These are phyloP conservation scores for Fopius arisanus DNA, from an alignment of 1,140 invertebrate genomes.

Conservation along the genomic window DNA sequence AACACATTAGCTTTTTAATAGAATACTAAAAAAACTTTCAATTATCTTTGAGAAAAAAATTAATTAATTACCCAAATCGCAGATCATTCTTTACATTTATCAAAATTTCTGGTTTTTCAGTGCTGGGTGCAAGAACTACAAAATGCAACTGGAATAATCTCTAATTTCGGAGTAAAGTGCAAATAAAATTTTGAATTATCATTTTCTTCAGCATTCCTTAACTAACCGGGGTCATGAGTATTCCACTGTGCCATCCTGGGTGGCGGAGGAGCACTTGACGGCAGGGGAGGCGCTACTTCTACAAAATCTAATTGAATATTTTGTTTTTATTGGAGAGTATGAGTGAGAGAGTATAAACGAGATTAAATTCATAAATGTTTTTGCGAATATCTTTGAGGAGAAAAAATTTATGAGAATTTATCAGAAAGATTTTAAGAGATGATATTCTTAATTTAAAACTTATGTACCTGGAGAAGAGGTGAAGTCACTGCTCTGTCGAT, in stretches of 20 bases:
- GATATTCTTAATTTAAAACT: too few species aligned
- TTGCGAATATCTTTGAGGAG: too few species aligned
- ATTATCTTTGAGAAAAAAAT: too few species aligned
- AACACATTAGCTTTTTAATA: too few species aligned
- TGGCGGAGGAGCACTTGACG: constrained; percentile 59
- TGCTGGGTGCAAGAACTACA: constrained; percentile 6
- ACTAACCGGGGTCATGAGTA: constrained; percentile 59
- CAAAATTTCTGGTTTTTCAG: not conserved
- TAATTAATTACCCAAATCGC: too few species aligned
- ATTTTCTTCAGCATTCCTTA: constrained; percentile 31
- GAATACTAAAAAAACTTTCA: too few species aligned
- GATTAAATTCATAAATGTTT: too few species aligned
- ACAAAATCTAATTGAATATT: constrained; percentile 42
- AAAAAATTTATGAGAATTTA: too few species aligned
- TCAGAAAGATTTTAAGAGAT: too few species aligned
- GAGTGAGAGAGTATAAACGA: too few species aligned
- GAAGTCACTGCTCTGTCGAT: constrained; percentile 52
- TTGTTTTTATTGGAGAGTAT: not conserved
- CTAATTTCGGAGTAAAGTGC: not conserved
- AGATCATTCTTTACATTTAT: not conserved
- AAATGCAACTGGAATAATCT: not conserved
- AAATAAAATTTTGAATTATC: not conserved
- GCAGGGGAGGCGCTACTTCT: constrained; percentile 63
- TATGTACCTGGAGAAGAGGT: constrained; percentile 55
- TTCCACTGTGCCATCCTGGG: constrained; percentile 58